These are phyloP conservation scores for Pristionchus exspectatus DNA, from an alignment of 2,888 invertebrate species.

Conservation along the genomic window DNA sequence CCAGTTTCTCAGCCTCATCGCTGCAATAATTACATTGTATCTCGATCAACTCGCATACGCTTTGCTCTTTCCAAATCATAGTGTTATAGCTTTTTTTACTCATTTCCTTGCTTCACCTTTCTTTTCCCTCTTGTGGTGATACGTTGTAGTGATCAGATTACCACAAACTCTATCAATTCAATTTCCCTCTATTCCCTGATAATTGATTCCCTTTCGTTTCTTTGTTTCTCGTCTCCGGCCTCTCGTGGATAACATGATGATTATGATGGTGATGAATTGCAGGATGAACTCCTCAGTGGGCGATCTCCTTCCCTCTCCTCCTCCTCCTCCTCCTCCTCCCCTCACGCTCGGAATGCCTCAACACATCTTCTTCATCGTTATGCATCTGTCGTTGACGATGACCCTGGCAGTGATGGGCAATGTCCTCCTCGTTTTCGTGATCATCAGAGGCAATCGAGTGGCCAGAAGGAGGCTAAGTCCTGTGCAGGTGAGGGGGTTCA, in stretches of 20 bases:
- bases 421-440: constrained; percentile 73
- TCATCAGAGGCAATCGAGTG: constrained; percentile 72
- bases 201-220: no score
- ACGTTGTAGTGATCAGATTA: no score
- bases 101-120: no score
- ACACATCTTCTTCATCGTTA: constrained; percentile 63
- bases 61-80: no score
- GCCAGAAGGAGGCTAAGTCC: constrained; percentile 71
- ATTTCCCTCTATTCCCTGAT: not conserved
- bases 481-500: constrained; percentile 69
- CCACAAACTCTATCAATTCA: no score
- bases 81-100: no score
- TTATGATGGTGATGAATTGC: not conserved
- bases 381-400: constrained; percentile 72
- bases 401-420: constrained; percentile 72
- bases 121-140: no score
- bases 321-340: constrained; percentile 54
- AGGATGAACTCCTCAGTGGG: constrained; percentile 50
- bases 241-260: not conserved
- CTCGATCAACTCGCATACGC: no score
- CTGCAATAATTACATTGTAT: no score
- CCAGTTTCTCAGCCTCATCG: no score
- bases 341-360: constrained; percentile 55
- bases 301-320: constrained; percentile 50
- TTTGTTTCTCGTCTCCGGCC: no score